Base-by-base conservation (phyloP, 2,888 invertebrate species). In the Drosophila seclusa region DNA sequence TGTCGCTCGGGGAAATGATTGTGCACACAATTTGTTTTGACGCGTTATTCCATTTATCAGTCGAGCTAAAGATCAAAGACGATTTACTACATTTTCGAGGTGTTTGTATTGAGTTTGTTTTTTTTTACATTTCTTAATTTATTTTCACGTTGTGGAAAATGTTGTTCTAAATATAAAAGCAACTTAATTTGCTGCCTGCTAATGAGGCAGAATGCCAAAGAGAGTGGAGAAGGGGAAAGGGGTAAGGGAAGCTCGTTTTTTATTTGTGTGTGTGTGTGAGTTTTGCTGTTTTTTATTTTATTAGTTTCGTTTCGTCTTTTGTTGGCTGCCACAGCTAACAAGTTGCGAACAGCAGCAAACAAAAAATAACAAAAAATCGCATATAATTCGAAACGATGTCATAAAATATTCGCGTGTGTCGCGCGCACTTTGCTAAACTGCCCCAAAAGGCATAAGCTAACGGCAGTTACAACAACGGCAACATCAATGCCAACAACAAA, bases 151-250 rank as follows among this genome's bases (percentile, higher is more conserved):
- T 61, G 72, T 68, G 40, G 50, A 49, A 58, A 61, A 50, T 48
- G 63, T 60, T 64, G 36, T 8, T n/a, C 80, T 85, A 85, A 77
- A 82, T 75, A 84, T 89, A 85, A 77, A 89, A 87, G 24, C 88
- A 85, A 77, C 85, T 89, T 85, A 89, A 89, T 85, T 85, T 85
- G 88, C 90, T 89, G 80, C 66, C 80, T 87, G 90, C 90, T 89
- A 89, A 85, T 85, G 87, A 89, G 81, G 53, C 76, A 55, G 40
- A 53, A 29, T 50, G 61, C 45, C 50, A 27, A 11, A 16, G 27
- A 21, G 40, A 27, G 50, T 32, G 32, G 32, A 11, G 52, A 10
- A 4, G 58, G 36, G 29, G 42, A 21, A 13, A 36, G 21, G 64
- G 21, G 16, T 16, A 31, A 6, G 50, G 71, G 60, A 24, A 64